These are phyloP conservation scores for Icerya purchasi DNA, from an alignment of 2,888 invertebrate genomes.

Conservation along the genomic window DNA sequence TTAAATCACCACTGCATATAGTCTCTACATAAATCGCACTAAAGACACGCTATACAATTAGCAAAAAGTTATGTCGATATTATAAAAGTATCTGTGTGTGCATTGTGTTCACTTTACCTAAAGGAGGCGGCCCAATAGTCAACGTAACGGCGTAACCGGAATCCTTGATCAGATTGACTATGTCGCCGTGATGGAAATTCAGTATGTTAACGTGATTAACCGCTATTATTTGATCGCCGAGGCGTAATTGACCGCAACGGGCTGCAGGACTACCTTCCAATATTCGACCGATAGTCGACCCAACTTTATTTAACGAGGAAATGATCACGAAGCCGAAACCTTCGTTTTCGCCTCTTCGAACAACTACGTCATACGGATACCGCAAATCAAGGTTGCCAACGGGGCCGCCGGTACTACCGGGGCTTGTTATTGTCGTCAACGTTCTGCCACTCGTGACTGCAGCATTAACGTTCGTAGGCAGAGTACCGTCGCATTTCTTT, in stretches of 20 bases:
- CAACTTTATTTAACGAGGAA: constrained; percentile 74
- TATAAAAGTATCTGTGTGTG: not conserved
- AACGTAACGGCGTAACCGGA: constrained; percentile 78
- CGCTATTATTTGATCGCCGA: constrained; percentile 87
- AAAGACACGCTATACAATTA: too few species aligned
- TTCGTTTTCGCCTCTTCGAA: constrained; percentile 74
- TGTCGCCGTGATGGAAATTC: constrained; percentile 83
- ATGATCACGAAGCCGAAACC: constrained; percentile 99
- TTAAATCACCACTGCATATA: not conserved
- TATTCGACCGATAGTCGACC: constrained; percentile 77
- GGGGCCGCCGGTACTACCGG: constrained; percentile 18
- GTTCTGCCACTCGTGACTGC: not conserved
- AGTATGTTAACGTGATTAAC: constrained; percentile 84
- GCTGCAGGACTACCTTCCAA: constrained; percentile 92
- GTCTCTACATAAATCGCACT: not conserved
- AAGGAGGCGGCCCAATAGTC: constrained; percentile 46
- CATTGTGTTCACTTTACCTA: constrained; percentile 20
- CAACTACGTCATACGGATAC: constrained; percentile 74
- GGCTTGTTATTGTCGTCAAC: not conserved
- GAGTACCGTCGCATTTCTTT: not conserved
- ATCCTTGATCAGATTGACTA: constrained; percentile 90
- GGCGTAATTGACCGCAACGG: constrained; percentile 67
- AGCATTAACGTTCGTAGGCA: not conserved
- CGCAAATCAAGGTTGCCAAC: constrained; percentile 10
- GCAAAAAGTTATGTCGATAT: too few species aligned